Conservation (phyloP, 2,888 invertebrate genomes). For the Drosophila meridionalis region DNA sequence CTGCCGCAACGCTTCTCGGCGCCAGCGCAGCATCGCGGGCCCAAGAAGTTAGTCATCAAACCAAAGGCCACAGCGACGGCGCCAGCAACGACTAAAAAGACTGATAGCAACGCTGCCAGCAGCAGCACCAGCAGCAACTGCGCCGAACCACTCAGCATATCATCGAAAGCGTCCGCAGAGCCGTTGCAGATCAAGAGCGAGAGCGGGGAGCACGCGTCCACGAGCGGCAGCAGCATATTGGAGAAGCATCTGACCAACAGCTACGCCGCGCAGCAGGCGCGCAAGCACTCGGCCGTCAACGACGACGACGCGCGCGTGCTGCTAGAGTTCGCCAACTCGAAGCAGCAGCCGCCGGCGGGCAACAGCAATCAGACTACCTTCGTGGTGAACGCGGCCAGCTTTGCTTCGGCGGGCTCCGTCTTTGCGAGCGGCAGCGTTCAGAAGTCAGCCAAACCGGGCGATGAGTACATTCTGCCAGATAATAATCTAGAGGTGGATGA, state of each 20-base stretch:
- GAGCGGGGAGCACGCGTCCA: constrained; percentile 43
- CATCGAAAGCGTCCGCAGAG: constrained; percentile 57
- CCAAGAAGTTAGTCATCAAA: constrained; percentile 84
- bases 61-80: constrained; percentile 74
- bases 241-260: constrained; percentile 78
- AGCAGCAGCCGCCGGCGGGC: constrained; percentile 55
- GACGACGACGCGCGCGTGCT: constrained; percentile 82
- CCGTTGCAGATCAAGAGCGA: constrained; percentile 76
- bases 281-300: constrained; percentile 59
- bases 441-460: constrained; percentile 41
- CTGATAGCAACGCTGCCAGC: constrained; percentile 53
- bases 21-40: constrained; percentile 70
- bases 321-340: constrained; percentile 81
- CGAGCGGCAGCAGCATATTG: constrained; percentile 67
- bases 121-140: constrained; percentile 45
- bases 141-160: constrained; percentile 49
- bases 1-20: constrained; percentile 67
- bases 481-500: constrained; percentile 74
- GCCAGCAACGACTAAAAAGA: constrained; percentile 59
- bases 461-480: constrained; percentile 74
- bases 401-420: constrained; percentile 80
- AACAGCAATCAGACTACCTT: constrained; percentile 63
- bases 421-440: constrained; percentile 65
- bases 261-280: constrained; percentile 37
- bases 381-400: constrained; percentile 71